Evolutionary conservation across 2,888 invertebrate genomes (phyloP), one percentile per base, ranked within the genome.

Genomic region (Cataglyphis albicans): DNA sequence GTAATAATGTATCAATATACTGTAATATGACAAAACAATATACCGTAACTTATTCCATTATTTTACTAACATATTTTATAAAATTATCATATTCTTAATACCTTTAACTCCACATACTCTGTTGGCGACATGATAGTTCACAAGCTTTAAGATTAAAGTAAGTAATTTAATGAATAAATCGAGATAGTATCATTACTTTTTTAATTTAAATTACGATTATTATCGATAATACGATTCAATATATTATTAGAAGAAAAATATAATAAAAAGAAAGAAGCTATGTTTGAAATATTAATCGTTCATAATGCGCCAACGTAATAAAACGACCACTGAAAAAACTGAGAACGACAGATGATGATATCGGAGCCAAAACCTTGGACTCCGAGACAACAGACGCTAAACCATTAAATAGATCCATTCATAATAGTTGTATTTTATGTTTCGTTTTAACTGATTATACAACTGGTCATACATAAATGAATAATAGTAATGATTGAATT

Each of bases 1-100:
- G 88, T 25, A 96, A 89, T 12, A 94, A 90, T 41, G 94, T 93
- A 82, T 95, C 95, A 67, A 96, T 92, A 81, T 92, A 92, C 95
- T 95, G 86, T 52, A 94, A 93, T 52, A 18, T 65, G 15, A 86
- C 72, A 84, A 84, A 68, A 70, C 21, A 25, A 55, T 15, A 25
- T 29, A 57, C 2, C 12, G 1, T 29, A 32, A 5, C 64, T 25
- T 9, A 55, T 10, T 4, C 5, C 61, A 6, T 44, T 25, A 59
- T 18, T 44, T 25, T 61, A 10, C 7, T 1, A 73, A 57, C 63
- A 7, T 15, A 12, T 21, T 59, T 48, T 35, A 1, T 63, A 64
- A 38, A 67, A 48, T 68, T 3, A 74, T 48, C 15, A 61, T 0
- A 18, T 38, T 38, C 32, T n/a, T 59, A 15, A 67, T 90, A 93